Percentiles rank a stretch among this genome's conserved stretches.
phyloP scores from a whole-genome alignment of 2,888 invertebrate genomes.

The Orthosia gracilis region DNA sequence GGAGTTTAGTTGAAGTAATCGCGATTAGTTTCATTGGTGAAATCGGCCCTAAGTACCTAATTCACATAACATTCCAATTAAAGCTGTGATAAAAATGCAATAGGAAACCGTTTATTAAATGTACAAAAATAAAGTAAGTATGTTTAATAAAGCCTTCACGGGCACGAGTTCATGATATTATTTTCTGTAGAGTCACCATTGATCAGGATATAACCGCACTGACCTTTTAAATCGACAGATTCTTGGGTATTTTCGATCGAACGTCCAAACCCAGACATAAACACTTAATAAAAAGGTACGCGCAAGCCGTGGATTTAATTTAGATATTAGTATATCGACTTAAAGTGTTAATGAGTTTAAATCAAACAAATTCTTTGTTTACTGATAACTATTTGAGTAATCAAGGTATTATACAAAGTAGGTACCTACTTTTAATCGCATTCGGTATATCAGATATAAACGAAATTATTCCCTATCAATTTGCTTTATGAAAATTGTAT shows the following conservation, averaged over 20 bases:
- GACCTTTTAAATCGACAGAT: constrained; percentile 31
- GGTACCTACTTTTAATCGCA: constrained; percentile 10
- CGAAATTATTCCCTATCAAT: constrained; percentile 23
- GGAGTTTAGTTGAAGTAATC: too few species aligned
- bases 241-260: constrained; percentile 26
- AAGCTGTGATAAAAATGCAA: background rate
- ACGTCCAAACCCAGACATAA: constrained; percentile 17
- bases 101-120: background rate
- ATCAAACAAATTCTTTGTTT: constrained; percentile 28
- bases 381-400: constrained; percentile 2
- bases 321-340: background rate
- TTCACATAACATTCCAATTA: constrained; percentile 1
- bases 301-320: constrained; percentile 1
- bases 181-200: constrained; percentile 24
- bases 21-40: too few species aligned
- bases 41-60: too few species aligned
- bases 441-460: constrained; percentile 11
- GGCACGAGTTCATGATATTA: constrained; percentile 13
- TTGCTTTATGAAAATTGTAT: background rate
- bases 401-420: constrained; percentile 14
- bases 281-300: constrained; percentile 4
- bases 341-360: constrained; percentile 7
- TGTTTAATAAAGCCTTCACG: constrained; percentile 1
- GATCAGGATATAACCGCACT: constrained; percentile 22
- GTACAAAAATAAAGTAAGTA: background rate